phyloP scores from a whole-genome alignment of 2,797 vertebrate genomes.

The Intellagama lesueurii region DNA sequence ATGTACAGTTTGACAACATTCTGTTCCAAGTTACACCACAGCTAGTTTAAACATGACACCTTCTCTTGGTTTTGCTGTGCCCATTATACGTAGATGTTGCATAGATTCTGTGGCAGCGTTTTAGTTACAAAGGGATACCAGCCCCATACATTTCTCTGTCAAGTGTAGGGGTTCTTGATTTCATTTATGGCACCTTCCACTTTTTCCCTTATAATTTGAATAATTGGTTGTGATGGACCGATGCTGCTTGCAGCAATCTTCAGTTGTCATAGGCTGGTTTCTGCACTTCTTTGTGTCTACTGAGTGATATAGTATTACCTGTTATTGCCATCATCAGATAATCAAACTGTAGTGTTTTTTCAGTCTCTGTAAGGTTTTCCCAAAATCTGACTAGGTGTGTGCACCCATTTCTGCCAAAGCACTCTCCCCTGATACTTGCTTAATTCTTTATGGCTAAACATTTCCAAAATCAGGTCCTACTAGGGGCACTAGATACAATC shows the following conservation, averaged over 20 bases:
- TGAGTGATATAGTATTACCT: background rate
- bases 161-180: background rate
- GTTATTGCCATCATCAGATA: background rate
- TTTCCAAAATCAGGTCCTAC: background rate
- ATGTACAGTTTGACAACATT: background rate
- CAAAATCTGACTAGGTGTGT: background rate
- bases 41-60: background rate
- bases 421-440: background rate
- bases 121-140: background rate
- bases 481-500: background rate
- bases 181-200: background rate
- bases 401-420: background rate
- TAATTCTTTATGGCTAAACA: background rate
- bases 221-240: background rate
- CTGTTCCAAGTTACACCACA: background rate
- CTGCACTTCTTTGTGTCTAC: no score
- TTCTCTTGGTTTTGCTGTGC: background rate
- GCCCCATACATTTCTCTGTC: background rate
- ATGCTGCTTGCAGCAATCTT: background rate
- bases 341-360: background rate
- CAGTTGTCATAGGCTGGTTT: background rate
- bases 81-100: background rate
- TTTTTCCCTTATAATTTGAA: background rate
- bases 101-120: background rate
- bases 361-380: background rate